Evolutionary conservation across 23 tunicate species (phyloP).

Genomic region (Trididemnum miniatum): DNA sequence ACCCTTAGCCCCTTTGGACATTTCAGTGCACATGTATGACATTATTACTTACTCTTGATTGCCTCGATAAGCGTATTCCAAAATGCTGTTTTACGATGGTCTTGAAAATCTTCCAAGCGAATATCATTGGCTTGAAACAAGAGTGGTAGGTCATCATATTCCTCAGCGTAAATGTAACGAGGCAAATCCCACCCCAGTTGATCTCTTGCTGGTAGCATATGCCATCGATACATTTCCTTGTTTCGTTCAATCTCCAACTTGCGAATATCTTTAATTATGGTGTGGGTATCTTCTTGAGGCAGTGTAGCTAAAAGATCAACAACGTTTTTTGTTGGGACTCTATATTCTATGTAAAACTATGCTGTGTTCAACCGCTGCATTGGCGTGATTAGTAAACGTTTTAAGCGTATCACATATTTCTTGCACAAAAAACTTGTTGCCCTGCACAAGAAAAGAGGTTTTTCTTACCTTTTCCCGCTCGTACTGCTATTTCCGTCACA

Average conservation of each 20-base stretch:
- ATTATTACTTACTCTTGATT: too few relatives aligned
- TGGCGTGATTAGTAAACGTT: too few relatives aligned
- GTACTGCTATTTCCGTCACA: not conserved
- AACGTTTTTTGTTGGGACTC: not conserved
- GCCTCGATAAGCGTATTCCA: not conserved
- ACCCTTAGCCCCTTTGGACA: too few relatives aligned
- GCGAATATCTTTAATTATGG: not conserved
- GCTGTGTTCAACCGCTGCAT: too few relatives aligned
- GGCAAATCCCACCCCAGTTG: slow-evolving; percentile 55
- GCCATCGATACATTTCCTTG: slow-evolving; percentile 28
- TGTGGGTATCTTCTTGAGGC: slow-evolving; percentile 23
- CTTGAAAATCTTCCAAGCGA: not conserved
- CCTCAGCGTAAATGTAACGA: slow-evolving; percentile 32
- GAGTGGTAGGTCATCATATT: slow-evolving; percentile 29
- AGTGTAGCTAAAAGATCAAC: slow-evolving; percentile 12
- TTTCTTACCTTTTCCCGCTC: slow-evolving; percentile 31
- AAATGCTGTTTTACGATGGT: not conserved
- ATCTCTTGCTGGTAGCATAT: slow-evolving; percentile 18
- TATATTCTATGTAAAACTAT: not conserved
- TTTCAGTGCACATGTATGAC: too few relatives aligned
- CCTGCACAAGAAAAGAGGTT: not conserved
- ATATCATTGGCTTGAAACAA: slow-evolving; percentile 32
- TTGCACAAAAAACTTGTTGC: too few relatives aligned
- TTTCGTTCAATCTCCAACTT: not conserved
- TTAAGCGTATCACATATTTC: too few relatives aligned